Conservation (phyloP, 2,888 invertebrate species). For the Sesia bembeciformis region DNA sequence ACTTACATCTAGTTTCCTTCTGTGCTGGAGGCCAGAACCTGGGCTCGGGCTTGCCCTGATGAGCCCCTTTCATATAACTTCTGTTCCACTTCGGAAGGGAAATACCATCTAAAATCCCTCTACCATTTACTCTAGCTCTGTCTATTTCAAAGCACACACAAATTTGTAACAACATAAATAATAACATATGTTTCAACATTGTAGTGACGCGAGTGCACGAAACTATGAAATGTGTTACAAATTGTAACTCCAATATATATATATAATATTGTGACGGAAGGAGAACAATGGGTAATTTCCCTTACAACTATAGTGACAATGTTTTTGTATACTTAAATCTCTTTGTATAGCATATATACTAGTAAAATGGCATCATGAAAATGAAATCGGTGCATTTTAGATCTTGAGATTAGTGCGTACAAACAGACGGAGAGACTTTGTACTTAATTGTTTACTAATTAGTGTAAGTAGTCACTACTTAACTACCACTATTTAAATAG, state of each 20-base stretch:
- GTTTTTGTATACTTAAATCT: too few relatives aligned
- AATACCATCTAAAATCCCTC: slow-evolving; percentile 16
- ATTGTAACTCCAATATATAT: slow-evolving; percentile 19
- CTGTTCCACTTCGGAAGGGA: slow-evolving; percentile 21
- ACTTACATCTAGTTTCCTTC: slow-evolving; percentile 61
- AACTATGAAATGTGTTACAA: slow-evolving; percentile 14
- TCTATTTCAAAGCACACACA: background rate
- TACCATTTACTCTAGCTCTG: slow-evolving; percentile 4
- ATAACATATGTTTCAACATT: background rate
- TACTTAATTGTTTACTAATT: too few relatives aligned
- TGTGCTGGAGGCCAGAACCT: slow-evolving; percentile 48
- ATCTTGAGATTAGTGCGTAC: too few relatives aligned
- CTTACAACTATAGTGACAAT: slow-evolving; percentile 19
- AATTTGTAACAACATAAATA: background rate
- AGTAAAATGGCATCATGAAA: too few relatives aligned
- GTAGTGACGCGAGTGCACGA: background rate
- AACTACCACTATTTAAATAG: too few relatives aligned
- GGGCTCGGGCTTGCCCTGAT: slow-evolving; percentile 18
- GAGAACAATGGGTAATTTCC: slow-evolving; percentile 40
- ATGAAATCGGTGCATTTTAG: too few relatives aligned
- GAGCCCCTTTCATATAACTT: slow-evolving; percentile 10
- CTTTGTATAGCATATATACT: too few relatives aligned
- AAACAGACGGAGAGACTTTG: too few relatives aligned
- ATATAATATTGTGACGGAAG: slow-evolving; percentile 34
- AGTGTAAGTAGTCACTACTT: too few relatives aligned